These are phyloP conservation scores for Aurelia aurita DNA, from an alignment of 30 jellyfish, hydroid and myxozoan genomes.

Conservation along the genomic window DNA sequence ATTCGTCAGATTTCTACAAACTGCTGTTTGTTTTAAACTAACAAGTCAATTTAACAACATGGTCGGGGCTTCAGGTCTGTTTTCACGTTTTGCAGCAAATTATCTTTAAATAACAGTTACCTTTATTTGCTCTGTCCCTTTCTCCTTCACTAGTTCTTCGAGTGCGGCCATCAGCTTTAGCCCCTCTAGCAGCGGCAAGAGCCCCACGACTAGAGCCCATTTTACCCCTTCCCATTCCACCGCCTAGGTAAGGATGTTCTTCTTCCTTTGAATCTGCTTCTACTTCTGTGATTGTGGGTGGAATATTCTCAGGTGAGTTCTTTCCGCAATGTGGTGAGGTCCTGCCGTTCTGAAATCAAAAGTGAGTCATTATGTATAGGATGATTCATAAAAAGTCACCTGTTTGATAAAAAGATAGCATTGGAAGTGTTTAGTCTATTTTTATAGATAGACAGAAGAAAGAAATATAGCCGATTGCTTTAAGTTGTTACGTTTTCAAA, in stretches of 20 bases:
- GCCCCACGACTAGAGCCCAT: conserved; percentile 86
- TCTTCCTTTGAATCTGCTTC: conserved; percentile 80
- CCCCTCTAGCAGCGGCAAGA: conserved; percentile 59
- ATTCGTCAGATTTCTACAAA: too few relatives aligned
- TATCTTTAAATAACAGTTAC: conserved; percentile 5
- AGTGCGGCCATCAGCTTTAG: conserved; percentile 38
- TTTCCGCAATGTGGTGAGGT: conserved; percentile 83
- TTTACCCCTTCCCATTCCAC: conserved; percentile 76
- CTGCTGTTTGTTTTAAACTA: too few relatives aligned
- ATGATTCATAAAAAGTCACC: too few relatives aligned
- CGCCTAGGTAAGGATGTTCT: conserved; percentile 60
- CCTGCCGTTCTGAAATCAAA: conserved; percentile 77
- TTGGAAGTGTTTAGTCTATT: too few relatives aligned
- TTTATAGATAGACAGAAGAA: too few relatives aligned
- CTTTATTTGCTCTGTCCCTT: conserved; percentile 53
- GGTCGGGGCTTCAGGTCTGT: too few relatives aligned
- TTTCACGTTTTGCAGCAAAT: too few relatives aligned
- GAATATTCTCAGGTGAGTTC: conserved; percentile 89
- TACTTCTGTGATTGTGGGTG: conserved; percentile 88
- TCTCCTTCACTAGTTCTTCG: conserved; percentile 86
- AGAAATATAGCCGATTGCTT: too few relatives aligned
- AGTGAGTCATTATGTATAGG: too few relatives aligned
- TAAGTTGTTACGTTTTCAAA: too few relatives aligned
- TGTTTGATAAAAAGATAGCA: too few relatives aligned
- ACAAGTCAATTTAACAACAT: too few relatives aligned